Evolutionary conservation across 2,113 vertebrate species (phyloP).

Genomic region (Macquaria australasica): DNA sequence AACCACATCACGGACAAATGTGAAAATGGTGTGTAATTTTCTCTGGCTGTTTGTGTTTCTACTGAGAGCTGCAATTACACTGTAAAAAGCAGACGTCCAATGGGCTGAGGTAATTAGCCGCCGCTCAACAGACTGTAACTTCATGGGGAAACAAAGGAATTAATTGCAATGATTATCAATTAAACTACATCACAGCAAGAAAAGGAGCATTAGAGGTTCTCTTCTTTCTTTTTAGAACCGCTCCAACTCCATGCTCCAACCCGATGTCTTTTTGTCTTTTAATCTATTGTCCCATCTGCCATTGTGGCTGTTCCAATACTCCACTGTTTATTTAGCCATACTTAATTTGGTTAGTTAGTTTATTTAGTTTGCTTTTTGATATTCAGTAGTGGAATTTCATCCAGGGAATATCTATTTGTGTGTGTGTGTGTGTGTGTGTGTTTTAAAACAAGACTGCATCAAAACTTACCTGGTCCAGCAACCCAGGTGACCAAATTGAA

Average conservation of each 20-base stretch:
- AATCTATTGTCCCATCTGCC: slow-evolving; percentile 62
- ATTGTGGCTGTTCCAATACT: slow-evolving; percentile 19
- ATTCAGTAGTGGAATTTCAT: slow-evolving; percentile 1
- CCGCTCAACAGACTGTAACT: slow-evolving; percentile 66
- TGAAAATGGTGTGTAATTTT: slow-evolving; percentile 64
- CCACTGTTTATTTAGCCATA: slow-evolving; percentile 12
- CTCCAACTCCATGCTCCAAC: slow-evolving; percentile 34
- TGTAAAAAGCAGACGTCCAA: slow-evolving; percentile 75
- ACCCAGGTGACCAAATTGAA: slow-evolving; percentile 12
- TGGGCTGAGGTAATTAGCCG: slow-evolving; percentile 70
- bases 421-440: neutral
- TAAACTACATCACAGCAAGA: slow-evolving; percentile 56
- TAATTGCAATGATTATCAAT: slow-evolving; percentile 81
- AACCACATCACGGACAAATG: slow-evolving; percentile 32
- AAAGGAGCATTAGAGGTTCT: slow-evolving; percentile 18
- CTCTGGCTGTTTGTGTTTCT: slow-evolving; percentile 60
- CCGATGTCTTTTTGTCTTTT: slow-evolving; percentile 57
- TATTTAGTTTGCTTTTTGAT: slow-evolving; percentile 20
- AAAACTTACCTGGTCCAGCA: slow-evolving; percentile 25
- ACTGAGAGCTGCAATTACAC: slow-evolving; percentile 71
- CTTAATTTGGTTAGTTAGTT: neutral
- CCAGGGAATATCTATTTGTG: neutral
- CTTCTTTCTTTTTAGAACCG: slow-evolving; percentile 25
- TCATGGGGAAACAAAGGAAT: slow-evolving; percentile 71
- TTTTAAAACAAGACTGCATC: neutral